A percentile compares a stretch with the other conserved stretches of the same genome.
Evolutionary conservation across 2,797 vertebrate species (phyloP).

Genomic region (Limosa lapponica): DNA sequence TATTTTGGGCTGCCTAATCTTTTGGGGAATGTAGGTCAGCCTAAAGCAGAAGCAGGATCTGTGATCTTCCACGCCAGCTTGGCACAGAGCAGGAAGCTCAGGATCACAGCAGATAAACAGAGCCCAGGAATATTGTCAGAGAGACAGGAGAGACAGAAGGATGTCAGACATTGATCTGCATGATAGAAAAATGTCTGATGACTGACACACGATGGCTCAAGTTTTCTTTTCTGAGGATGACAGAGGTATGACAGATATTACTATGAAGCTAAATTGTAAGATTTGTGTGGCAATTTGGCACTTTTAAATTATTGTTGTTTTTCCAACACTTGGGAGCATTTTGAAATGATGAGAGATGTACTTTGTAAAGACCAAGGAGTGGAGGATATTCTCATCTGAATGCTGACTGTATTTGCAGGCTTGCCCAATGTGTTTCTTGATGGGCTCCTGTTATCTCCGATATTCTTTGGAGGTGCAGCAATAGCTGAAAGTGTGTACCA

Average conservation of each 20-base stretch:
- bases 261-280: not conserved
- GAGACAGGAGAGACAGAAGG: not conserved
- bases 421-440: not conserved
- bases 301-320: not conserved
- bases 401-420: not conserved
- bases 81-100: not conserved
- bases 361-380: not conserved
- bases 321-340: not conserved
- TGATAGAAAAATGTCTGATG: not conserved
- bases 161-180: not conserved
- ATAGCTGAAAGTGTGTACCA: not conserved
- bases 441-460: not conserved
- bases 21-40: slow-evolving; percentile 44
- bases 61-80: not conserved
- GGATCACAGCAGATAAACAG: not conserved
- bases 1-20: slow-evolving; percentile 13
- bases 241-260: not conserved
- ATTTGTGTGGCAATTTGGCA: not conserved
- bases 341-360: not conserved
- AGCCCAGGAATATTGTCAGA: not conserved
- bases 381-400: not conserved
- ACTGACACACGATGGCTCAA: not conserved
- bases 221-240: not conserved
- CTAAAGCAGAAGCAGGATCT: not conserved
- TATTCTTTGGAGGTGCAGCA: not conserved